phyloP scores from a whole-genome alignment of 2,797 vertebrate species.

The Pseudomugil tenellus region DNA sequence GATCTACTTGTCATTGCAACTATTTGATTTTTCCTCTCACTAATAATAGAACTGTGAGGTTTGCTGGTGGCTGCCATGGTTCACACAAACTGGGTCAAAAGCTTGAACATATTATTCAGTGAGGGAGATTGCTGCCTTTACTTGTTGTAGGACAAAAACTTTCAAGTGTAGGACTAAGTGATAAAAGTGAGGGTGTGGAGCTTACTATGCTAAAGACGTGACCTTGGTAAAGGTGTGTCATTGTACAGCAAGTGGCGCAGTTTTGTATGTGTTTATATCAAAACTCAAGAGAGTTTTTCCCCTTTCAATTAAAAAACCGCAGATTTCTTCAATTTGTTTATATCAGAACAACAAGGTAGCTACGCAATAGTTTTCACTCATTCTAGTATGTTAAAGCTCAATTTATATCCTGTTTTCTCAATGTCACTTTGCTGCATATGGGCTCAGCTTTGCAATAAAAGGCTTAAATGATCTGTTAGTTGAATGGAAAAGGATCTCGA shows the following conservation, averaged over 20 bases:
- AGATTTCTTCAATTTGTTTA: background rate
- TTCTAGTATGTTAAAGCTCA: background rate
- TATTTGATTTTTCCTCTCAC: conserved; percentile 7
- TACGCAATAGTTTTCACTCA: background rate
- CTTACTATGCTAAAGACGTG: background rate
- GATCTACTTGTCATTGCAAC: background rate
- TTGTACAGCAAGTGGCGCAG: background rate
- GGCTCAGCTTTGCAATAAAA: background rate
- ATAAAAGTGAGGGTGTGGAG: conserved; percentile 3
- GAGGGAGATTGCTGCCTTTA: conserved; percentile 25
- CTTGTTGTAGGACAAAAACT: conserved; percentile 5
- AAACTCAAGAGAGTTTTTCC: background rate
- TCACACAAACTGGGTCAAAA: conserved; percentile 1
- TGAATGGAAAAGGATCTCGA: background rate
- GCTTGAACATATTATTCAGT: background rate
- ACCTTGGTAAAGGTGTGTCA: background rate
- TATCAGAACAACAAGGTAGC: background rate
- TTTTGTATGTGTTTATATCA: background rate
- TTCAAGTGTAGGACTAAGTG: background rate
- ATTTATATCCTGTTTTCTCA: background rate
- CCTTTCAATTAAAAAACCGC: background rate
- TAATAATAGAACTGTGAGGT: conserved; percentile 1
- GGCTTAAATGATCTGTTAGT: background rate
- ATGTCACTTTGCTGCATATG: background rate
- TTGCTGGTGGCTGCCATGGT: conserved; percentile 2